phyloP scores from a whole-genome alignment of 2,797 vertebrate genomes.

The Scyliorhinus canicula region DNA sequence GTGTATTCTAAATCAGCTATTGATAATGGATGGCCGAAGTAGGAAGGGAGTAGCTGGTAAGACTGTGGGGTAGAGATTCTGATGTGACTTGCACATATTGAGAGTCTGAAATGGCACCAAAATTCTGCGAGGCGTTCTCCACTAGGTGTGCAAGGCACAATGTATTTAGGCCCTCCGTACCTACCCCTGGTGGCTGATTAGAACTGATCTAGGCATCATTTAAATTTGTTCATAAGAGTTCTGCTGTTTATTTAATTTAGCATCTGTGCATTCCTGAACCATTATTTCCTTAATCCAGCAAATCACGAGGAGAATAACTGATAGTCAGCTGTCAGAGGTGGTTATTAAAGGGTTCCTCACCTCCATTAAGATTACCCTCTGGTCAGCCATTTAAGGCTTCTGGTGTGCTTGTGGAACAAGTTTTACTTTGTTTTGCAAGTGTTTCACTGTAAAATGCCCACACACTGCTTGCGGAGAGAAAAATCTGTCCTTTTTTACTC shows the following conservation, averaged over 20 bases:
- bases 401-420: not conserved
- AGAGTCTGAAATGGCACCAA: not conserved
- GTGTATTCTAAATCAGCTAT: not conserved
- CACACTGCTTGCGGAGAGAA: not conserved
- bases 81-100: not conserved
- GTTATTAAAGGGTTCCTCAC: not conserved
- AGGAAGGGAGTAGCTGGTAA: not conserved
- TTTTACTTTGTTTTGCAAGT: not conserved
- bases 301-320: not conserved
- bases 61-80: not conserved
- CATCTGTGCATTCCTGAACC: not conserved
- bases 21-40: not conserved
- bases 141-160: not conserved
- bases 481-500: not conserved
- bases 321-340: not conserved
- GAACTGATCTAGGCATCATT: not conserved
- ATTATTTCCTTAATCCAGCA: not conserved
- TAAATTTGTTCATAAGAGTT: not conserved
- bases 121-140: not conserved
- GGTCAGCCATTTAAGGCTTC: not conserved
- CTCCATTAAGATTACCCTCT: not conserved
- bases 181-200: not conserved
- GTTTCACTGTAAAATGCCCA: not conserved
- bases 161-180: not conserved
- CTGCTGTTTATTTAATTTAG: not conserved